A percentile compares a stretch with the other conserved stretches of the same genome.
Evolutionary conservation across 2,797 vertebrate genomes (phyloP).

Genomic region (Sebastes ruberrimus): DNA sequence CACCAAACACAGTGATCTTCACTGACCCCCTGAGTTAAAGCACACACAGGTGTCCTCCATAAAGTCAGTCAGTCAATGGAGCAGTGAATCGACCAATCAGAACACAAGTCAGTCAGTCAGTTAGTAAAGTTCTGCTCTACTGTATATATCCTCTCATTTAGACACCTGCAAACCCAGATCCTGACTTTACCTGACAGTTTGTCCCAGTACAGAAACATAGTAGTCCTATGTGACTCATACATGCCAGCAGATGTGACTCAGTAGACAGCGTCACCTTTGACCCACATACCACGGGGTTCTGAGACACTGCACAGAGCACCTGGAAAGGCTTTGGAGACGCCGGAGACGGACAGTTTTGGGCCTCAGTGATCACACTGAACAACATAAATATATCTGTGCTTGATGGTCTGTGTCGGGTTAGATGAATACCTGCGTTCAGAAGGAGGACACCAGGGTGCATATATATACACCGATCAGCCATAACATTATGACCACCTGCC

Average conservation of each 20-base stretch:
- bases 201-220: background rate
- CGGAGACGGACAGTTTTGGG: background rate
- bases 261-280: constrained; percentile 2
- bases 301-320: background rate
- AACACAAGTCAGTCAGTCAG: background rate
- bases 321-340: background rate
- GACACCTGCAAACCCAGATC: background rate
- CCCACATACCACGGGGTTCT: background rate
- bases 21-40: background rate
- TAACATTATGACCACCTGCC: no score
- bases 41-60: background rate
- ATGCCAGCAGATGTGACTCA: constrained; percentile 1
- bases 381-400: background rate
- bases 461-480: no score
- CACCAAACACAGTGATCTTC: background rate
- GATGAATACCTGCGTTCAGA: background rate
- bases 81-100: background rate
- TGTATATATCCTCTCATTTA: background rate
- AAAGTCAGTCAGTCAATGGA: background rate
- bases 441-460: background rate
- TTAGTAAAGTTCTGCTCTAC: background rate
- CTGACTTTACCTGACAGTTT: background rate
- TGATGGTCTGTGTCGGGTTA: background rate
- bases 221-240: background rate
- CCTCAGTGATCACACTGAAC: background rate